Conservation (phyloP, 2,797 vertebrate genomes). For the Pipistrellus kuhlii region DNA sequence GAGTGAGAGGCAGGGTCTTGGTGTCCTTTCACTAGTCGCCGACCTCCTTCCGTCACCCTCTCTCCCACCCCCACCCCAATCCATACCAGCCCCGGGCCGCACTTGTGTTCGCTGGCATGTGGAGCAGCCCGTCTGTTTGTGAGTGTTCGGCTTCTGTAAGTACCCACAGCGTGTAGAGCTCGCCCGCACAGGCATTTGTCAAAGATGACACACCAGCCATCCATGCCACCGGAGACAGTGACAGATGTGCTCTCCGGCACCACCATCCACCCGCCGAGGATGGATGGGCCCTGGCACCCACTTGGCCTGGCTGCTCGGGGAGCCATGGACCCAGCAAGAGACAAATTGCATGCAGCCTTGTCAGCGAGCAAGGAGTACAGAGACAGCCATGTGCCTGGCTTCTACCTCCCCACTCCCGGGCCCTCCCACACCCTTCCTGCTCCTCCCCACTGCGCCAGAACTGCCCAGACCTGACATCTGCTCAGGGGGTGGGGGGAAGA, state of each 20-base stretch:
- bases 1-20: not conserved
- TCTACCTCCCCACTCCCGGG: not conserved
- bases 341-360: constrained; percentile 48
- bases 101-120: not conserved
- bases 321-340: not conserved
- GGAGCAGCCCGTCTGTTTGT: not conserved
- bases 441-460: not conserved
- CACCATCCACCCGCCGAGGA: constrained; percentile 42
- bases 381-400: not conserved
- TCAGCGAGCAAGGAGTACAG: accelerated
- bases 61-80: not conserved
- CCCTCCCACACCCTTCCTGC: not conserved
- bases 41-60: not conserved
- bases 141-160: constrained; percentile 33
- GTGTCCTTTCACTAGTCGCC: not conserved
- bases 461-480: not conserved
- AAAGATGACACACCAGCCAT: constrained; percentile 79
- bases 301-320: not conserved
- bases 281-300: constrained; percentile 52
- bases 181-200: constrained; percentile 76
- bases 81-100: not conserved
- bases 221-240: constrained; percentile 73
- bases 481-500: accelerated
- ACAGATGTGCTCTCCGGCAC: constrained; percentile 58
- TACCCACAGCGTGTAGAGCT: constrained; percentile 32